Evolutionary conservation across 1,140 invertebrate species (phyloP).

Genomic region (Dendrolimus punctatus): DNA sequence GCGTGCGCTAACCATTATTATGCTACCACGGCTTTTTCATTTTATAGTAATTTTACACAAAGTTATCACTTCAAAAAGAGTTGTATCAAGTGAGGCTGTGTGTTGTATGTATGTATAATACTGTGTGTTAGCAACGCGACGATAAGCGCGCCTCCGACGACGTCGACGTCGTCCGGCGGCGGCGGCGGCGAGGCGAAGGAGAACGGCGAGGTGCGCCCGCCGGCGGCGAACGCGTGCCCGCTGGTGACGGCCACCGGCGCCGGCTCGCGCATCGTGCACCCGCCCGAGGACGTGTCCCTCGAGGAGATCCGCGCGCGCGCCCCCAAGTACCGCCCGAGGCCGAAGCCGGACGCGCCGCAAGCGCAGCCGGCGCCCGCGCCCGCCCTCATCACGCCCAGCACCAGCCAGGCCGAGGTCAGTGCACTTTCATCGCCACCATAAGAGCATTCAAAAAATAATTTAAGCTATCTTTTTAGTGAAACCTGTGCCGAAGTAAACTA

Average conservation of each 20-base stretch:
- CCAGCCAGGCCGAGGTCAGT: constrained; percentile 71
- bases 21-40: too few species aligned
- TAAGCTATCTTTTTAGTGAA: too few species aligned
- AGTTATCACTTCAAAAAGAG: too few species aligned
- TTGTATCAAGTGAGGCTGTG: neutral
- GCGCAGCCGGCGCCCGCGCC: constrained; percentile 23
- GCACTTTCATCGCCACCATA: too few species aligned
- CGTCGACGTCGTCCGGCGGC: constrained; percentile 47
- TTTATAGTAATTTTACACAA: too few species aligned
- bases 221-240: constrained; percentile 77
- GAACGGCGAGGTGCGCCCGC: constrained; percentile 58
- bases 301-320: constrained; percentile 88
- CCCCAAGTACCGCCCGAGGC: constrained; percentile 80
- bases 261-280: constrained; percentile 94
- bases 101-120: too few species aligned
- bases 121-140: constrained; percentile 72
- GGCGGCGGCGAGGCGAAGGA: constrained; percentile 44
- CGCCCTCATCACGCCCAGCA: constrained; percentile 59
- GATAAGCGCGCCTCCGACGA: constrained; percentile 79
- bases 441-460: too few species aligned
- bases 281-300: constrained; percentile 93
- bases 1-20: too few species aligned
- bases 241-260: constrained; percentile 86
- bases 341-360: constrained; percentile 31
- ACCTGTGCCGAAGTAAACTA: too few species aligned